phyloP scores from a whole-genome alignment of 2,113 vertebrate species.

The Pomatostomus ruficeps region DNA sequence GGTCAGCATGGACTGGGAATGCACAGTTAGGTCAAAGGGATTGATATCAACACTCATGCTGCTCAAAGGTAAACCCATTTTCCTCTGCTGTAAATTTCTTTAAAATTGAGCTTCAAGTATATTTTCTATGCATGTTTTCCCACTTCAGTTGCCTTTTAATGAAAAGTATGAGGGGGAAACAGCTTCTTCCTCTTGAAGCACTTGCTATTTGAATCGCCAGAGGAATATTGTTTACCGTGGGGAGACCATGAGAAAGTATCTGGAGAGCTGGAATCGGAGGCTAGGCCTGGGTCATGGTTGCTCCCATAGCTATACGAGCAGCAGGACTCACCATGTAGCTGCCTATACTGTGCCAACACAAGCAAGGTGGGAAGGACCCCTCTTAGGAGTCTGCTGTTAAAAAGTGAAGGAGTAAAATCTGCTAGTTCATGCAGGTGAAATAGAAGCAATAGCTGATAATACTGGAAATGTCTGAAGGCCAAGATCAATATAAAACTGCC shows the following conservation, averaged over 20 bases:
- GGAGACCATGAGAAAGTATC: not conserved
- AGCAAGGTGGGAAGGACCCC: no score
- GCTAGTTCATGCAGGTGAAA: not conserved
- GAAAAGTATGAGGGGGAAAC: not conserved
- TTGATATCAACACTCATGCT: not conserved
- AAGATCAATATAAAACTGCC: not conserved
- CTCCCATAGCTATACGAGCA: fast-evolving
- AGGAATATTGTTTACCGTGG: not conserved
- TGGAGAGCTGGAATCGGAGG: not conserved
- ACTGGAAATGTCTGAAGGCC: not conserved
- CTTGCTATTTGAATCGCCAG: not conserved
- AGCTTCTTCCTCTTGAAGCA: not conserved
- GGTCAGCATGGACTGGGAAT: not conserved
- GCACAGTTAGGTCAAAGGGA: not conserved
- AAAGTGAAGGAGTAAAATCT: not conserved
- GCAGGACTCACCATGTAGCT: fast-evolving
- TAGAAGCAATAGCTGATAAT: not conserved
- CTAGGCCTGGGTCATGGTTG: not conserved
- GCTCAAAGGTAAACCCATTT: not conserved
- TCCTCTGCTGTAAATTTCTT: not conserved
- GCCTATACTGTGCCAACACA: fast-evolving
- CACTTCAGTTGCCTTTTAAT: not conserved
- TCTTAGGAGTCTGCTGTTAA: not conserved
- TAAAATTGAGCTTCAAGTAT: not conserved
- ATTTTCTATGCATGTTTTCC: not conserved